These are phyloP conservation scores for Lycocerus yunnanus DNA, from an alignment of 2,888 invertebrate species.

Conservation along the genomic window DNA sequence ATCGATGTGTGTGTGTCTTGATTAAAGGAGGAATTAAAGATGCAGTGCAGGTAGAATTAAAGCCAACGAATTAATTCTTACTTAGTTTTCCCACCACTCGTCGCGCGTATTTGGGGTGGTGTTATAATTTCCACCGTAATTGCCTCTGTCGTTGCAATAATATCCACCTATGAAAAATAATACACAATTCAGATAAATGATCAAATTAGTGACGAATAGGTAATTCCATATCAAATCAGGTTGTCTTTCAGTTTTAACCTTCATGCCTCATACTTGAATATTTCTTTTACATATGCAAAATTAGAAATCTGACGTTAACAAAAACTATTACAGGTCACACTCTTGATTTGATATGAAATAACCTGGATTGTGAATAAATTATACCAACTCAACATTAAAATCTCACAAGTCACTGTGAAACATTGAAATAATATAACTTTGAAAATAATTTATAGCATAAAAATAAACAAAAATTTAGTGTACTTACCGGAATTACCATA, in stretches of 20 bases:
- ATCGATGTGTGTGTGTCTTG: slow-evolving; percentile 10
- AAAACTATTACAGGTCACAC: no score
- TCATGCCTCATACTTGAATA: background rate
- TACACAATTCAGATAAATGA: background rate
- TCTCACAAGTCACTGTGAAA: background rate
- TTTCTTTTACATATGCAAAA: no score
- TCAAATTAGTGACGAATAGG: background rate
- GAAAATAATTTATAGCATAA: background rate
- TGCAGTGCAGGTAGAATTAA: slow-evolving; percentile 28
- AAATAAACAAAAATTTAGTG: background rate
- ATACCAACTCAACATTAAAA: background rate
- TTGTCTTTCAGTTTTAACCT: no score
- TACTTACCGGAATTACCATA: slow-evolving; percentile 45
- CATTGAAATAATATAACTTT: background rate
- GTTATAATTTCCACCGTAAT: slow-evolving; percentile 52
- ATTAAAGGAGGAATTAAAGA: slow-evolving; percentile 12
- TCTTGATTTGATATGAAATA: background rate
- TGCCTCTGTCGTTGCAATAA: slow-evolving; percentile 49
- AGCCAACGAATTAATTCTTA: slow-evolving; percentile 13
- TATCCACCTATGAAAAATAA: slow-evolving; percentile 45
- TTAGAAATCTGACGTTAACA: no score
- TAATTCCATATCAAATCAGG: no score
- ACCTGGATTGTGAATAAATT: background rate
- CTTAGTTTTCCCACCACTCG: slow-evolving; percentile 53
- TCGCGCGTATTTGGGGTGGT: slow-evolving; percentile 45